phyloP scores from a whole-genome alignment of 2,113 vertebrate species.

The Bucco capensis region DNA sequence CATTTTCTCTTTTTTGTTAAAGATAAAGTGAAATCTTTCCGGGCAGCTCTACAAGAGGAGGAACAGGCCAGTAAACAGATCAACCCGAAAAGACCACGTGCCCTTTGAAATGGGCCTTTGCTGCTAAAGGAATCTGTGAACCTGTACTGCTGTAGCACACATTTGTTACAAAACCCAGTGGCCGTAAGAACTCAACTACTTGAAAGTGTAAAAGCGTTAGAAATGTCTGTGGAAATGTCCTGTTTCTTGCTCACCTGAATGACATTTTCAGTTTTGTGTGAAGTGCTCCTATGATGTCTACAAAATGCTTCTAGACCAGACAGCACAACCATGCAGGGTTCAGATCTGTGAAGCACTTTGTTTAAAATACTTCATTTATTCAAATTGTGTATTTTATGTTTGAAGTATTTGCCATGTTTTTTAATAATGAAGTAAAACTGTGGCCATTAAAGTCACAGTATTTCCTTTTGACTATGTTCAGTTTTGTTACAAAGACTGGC shows the following conservation, averaged over 20 bases:
- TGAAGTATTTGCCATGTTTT: slow-evolving; percentile 73
- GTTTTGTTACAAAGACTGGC: slow-evolving; percentile 65
- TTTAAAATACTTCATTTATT: slow-evolving; percentile 63
- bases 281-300: slow-evolving; percentile 74
- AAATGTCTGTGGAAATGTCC: slow-evolving; percentile 78
- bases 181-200: slow-evolving; percentile 71
- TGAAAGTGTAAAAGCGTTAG: slow-evolving; percentile 71
- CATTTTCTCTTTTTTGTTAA: slow-evolving; percentile 7
- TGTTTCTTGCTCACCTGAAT: slow-evolving; percentile 72
- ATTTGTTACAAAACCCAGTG: slow-evolving; percentile 63
- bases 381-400: slow-evolving; percentile 68
- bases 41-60: slow-evolving; percentile 91
- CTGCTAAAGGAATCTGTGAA: slow-evolving; percentile 68
- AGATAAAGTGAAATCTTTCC: slow-evolving; percentile 99
- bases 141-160: slow-evolving; percentile 68
- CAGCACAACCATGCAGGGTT: slow-evolving; percentile 67
- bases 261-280: slow-evolving; percentile 76
- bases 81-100: slow-evolving; percentile 91
- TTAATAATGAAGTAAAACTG: slow-evolving; percentile 71
- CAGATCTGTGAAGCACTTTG: slow-evolving; percentile 77
- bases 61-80: slow-evolving; percentile 98
- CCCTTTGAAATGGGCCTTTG: slow-evolving; percentile 78
- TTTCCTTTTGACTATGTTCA: slow-evolving; percentile 65
- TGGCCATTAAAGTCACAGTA: slow-evolving; percentile 65
- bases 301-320: slow-evolving; percentile 79